Evolutionary conservation across 2,888 invertebrate species (phyloP), one percentile per base, ranked within the genome.

Genomic region (Smittia sp.): DNA sequence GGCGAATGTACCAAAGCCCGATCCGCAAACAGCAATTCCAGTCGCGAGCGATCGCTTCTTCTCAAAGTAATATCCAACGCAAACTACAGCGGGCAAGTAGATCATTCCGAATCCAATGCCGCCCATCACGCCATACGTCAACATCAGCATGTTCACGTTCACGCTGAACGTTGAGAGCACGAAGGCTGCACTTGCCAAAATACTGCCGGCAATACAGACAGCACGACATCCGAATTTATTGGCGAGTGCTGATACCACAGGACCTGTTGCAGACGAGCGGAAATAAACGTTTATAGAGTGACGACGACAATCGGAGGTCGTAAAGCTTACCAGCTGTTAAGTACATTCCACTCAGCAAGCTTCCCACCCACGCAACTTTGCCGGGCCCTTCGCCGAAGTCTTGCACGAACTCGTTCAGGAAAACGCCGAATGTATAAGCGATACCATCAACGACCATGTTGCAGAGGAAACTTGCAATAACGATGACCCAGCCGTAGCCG

Each of bases 371-470:
- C 67, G 98, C 94, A 41, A 92, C 91, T 76, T 89, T 93, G 74
- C 93, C 93, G 79, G 92, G 92, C 73, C 93, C 92, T 79, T 92
- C 92, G 24, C 89, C 89, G 81, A 94, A 99, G 80, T 89, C 89
- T 1, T 83, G 84, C 75, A 92, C 92, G 78, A 95, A 90, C 79
- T 92, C 89, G 27, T 88, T 86, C 65, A 95, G 86, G 84, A 95
- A 94, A 79, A 98, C 92, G 73, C 98, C 98, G 82, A 98, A 99
- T 6, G 97, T 95, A 83, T 98, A 98, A n/a, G 96, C 94, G 76
- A 99, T 96, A 78, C 96, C 99, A 82, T 99, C 98, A 74, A 99
- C 96, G 78, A 98, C 93, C 86, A 98, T 89, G 87, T 98, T 98
- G 84, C 96, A 96, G 89, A 98, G 90, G 83, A 99, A 97, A 62